phyloP scores from a whole-genome alignment of 37 sponge, comb jelly and placozoan genomes.

The Chondrosia reniformis region DNA sequence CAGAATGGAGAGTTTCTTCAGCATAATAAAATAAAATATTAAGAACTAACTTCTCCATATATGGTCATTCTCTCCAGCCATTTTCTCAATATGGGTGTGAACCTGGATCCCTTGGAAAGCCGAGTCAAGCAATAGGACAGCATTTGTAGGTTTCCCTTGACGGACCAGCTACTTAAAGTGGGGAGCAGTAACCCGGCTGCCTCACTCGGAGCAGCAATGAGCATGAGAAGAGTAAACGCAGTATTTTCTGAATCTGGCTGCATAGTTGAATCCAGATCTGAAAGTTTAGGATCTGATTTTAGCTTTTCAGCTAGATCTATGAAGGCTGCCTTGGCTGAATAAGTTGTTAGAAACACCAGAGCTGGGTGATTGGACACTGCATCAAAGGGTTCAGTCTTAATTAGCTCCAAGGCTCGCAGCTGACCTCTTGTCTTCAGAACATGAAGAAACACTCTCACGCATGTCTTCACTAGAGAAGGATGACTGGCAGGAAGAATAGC shows the following conservation, averaged over 20 bases:
- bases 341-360: neutral
- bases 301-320: neutral
- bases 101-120: conserved; percentile 35
- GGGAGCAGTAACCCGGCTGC: conserved; percentile 45
- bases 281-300: neutral
- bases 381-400: neutral
- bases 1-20: too few relatives aligned
- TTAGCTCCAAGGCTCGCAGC: neutral
- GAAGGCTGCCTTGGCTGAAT: neutral
- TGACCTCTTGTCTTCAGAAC: neutral
- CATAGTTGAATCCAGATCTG: too few relatives aligned
- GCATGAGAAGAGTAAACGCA: conserved; percentile 34
- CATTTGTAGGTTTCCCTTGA: conserved; percentile 29
- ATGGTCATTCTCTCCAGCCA: conserved; percentile 45
- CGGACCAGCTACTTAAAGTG: conserved; percentile 56
- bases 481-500: conserved; percentile 3
- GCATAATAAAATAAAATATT: too few relatives aligned
- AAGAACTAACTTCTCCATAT: conserved; percentile 36
- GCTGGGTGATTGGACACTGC: neutral
- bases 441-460: neutral
- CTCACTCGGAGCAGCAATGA: conserved; percentile 33
- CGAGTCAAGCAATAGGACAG: conserved; percentile 40
- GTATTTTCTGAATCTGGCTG: neutral
- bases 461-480: neutral
- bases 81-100: conserved; percentile 8